These are phyloP conservation scores for Stomorhina lunata DNA, from an alignment of 2,888 invertebrate species.

Conservation along the genomic window DNA sequence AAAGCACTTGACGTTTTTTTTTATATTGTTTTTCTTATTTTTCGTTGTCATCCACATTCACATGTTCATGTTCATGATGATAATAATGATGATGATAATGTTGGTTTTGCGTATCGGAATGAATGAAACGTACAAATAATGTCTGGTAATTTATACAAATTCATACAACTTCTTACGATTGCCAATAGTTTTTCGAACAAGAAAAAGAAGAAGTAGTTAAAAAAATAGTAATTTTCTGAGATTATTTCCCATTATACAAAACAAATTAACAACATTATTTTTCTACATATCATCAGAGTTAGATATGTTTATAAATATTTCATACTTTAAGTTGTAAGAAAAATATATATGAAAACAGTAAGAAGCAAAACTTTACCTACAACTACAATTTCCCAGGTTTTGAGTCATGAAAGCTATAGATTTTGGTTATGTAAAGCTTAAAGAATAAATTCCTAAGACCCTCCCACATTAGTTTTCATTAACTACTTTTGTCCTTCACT, in stretches of 20 bases:
- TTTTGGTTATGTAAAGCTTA: no score
- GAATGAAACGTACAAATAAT: background rate
- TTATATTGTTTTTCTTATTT: constrained; percentile 13
- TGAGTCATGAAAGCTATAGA: no score
- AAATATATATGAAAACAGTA: constrained; percentile 11
- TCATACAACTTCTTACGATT: constrained; percentile 48
- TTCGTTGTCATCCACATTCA: constrained; percentile 54
- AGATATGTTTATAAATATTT: background rate
- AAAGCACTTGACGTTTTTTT: constrained; percentile 61
- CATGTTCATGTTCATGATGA: background rate
- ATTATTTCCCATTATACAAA: constrained; percentile 64
- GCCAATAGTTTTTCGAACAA: constrained; percentile 56
- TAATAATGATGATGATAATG: background rate
- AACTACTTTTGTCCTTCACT: no score
- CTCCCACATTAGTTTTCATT: no score
- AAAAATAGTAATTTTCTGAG: constrained; percentile 59
- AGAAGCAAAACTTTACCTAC: background rate
- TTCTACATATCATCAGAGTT: constrained; percentile 10
- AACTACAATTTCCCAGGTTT: no score
- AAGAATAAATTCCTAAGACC: no score
- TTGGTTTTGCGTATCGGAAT: constrained; percentile 1
- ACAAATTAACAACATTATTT: constrained; percentile 44
- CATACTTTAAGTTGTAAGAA: background rate
- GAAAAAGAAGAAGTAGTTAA: background rate
- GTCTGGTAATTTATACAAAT: constrained; percentile 10